A percentile compares a stretch with the other conserved stretches of the same genome.
Evolutionary conservation across 2,888 invertebrate genomes (phyloP).

Genomic region (Hedya salicella): DNA sequence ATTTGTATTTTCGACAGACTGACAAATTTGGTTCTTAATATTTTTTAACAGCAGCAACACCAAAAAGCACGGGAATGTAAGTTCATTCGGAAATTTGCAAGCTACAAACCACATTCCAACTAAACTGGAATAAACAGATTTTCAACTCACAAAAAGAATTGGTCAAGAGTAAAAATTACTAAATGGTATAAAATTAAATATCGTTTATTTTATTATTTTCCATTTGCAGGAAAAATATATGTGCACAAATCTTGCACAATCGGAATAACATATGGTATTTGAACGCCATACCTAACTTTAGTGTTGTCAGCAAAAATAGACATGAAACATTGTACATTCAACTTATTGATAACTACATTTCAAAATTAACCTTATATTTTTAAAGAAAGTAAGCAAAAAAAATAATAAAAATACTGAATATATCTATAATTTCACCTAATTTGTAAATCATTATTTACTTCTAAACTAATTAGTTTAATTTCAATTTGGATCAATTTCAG

Average conservation of each 20-base stretch:
- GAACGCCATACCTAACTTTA: neutral
- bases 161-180: neutral
- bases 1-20: slow-evolving; percentile 3
- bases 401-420: neutral
- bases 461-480: too few species aligned
- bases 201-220: neutral
- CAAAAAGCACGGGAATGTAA: slow-evolving; percentile 44
- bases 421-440: too few species aligned
- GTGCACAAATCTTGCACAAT: neutral
- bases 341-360: neutral
- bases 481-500: too few species aligned
- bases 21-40: neutral
- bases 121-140: too few species aligned
- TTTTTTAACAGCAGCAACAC: slow-evolving; percentile 38
- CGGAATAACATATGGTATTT: neutral
- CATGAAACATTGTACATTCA: neutral
- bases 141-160: too few species aligned
- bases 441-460: too few species aligned
- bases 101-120: neutral
- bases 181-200: neutral
- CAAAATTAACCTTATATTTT: neutral
- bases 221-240: neutral
- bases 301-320: slow-evolving; percentile 15
- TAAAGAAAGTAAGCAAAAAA: too few species aligned
- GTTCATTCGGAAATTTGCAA: slow-evolving; percentile 39